phyloP scores from a whole-genome alignment of 2,888 invertebrate species.

The Volucella bombylans region DNA sequence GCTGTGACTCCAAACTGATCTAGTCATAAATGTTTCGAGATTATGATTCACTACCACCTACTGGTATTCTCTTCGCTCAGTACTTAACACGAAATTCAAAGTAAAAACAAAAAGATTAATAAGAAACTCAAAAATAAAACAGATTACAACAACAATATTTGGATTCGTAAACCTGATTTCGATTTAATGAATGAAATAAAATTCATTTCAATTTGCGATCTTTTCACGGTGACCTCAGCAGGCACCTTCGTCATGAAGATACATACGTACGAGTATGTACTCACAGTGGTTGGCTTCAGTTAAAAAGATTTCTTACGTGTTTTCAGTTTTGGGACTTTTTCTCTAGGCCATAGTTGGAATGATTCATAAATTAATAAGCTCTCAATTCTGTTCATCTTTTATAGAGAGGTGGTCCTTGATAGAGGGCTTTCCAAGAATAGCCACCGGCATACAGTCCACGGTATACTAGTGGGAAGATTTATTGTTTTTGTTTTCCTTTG shows the following conservation, averaged over 20 bases:
- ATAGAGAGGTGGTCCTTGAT: slow-evolving; percentile 4
- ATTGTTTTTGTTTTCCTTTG: too few relatives aligned
- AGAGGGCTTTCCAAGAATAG: neutral
- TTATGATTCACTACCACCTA: slow-evolving; percentile 9
- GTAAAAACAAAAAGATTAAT: neutral
- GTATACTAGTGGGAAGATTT: neutral
- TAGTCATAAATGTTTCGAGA: slow-evolving; percentile 8
- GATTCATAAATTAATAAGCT: neutral
- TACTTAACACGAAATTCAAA: neutral
- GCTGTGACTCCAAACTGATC: slow-evolving; percentile 9
- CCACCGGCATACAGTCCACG: neutral
- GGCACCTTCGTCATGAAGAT: neutral
- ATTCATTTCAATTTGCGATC: neutral
- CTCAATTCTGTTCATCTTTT: neutral
- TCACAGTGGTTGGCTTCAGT: neutral
- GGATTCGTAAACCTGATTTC: too few relatives aligned
- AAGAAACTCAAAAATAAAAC: neutral
- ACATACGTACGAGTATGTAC: too few relatives aligned
- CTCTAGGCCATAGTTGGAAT: neutral
- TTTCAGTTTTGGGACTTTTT: neutral
- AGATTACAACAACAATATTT: too few relatives aligned
- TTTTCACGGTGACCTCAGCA: slow-evolving; percentile 9
- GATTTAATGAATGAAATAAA: slow-evolving; percentile 21
- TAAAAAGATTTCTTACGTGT: neutral
- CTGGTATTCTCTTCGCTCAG: neutral